These are phyloP conservation scores for Rafetus swinhoei DNA, from an alignment of 2,113 vertebrate species.

Conservation along the genomic window DNA sequence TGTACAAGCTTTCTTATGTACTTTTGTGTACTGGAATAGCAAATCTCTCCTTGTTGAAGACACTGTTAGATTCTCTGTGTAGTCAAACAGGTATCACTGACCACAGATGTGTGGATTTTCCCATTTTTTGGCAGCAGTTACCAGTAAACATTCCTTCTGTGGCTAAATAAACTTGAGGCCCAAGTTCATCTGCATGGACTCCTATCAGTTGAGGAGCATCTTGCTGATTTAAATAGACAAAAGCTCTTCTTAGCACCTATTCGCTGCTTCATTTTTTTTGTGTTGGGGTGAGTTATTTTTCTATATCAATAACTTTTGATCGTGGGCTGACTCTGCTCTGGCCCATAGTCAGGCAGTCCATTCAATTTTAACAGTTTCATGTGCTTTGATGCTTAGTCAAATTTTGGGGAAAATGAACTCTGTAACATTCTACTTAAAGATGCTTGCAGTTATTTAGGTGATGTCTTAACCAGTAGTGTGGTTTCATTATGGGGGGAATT, in stretches of 20 bases:
- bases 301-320: neutral
- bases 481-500: neutral
- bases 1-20: neutral
- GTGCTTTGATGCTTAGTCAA: neutral
- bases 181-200: neutral
- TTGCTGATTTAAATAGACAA: neutral
- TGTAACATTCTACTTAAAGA: neutral
- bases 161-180: neutral
- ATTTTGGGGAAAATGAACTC: neutral
- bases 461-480: neutral
- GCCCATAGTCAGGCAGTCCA: neutral
- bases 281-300: neutral
- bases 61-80: neutral
- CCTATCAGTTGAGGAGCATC: neutral
- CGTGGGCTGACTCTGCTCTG: no score
- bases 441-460: neutral
- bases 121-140: neutral
- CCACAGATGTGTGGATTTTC: neutral
- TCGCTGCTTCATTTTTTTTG: neutral
- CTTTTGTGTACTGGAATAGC: neutral
- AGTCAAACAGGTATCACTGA: neutral
- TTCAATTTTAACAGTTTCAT: neutral
- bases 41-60: neutral
- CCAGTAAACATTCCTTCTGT: neutral
- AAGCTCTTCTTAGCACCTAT: neutral